Evolutionary conservation across 2,888 invertebrate species (phyloP).

Genomic region (Tineola bisselliella): DNA sequence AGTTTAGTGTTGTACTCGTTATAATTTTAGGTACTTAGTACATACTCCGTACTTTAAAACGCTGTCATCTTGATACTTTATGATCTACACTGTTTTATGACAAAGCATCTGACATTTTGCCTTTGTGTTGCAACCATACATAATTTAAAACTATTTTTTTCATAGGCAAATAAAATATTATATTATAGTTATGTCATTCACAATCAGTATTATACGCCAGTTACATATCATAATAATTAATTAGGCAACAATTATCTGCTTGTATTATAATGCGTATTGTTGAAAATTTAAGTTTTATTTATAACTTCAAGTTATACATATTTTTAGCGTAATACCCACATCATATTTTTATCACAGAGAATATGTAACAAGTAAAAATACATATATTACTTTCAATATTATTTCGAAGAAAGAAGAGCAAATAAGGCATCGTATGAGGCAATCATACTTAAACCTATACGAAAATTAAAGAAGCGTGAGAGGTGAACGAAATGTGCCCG

Average conservation of each 20-base stretch:
- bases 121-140: neutral
- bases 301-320: too few relatives aligned
- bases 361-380: too few relatives aligned
- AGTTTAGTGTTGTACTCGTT: slow-evolving; percentile 21
- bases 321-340: too few relatives aligned
- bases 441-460: neutral
- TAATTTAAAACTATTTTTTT: neutral
- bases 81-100: neutral
- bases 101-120: neutral
- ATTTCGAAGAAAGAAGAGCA: neutral
- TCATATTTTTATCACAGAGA: too few relatives aligned
- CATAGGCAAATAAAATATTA: too few relatives aligned
- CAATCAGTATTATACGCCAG: too few relatives aligned
- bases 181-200: too few relatives aligned
- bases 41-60: neutral
- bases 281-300: too few relatives aligned
- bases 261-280: too few relatives aligned
- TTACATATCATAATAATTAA: too few relatives aligned
- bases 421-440: neutral
- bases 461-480: neutral
- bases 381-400: too few relatives aligned
- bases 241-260: too few relatives aligned
- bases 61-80: neutral
- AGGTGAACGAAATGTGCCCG: neutral
- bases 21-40: slow-evolving; percentile 6